Base-by-base conservation (phyloP, 2,113 vertebrate genomes). In the Lagopus muta region DNA sequence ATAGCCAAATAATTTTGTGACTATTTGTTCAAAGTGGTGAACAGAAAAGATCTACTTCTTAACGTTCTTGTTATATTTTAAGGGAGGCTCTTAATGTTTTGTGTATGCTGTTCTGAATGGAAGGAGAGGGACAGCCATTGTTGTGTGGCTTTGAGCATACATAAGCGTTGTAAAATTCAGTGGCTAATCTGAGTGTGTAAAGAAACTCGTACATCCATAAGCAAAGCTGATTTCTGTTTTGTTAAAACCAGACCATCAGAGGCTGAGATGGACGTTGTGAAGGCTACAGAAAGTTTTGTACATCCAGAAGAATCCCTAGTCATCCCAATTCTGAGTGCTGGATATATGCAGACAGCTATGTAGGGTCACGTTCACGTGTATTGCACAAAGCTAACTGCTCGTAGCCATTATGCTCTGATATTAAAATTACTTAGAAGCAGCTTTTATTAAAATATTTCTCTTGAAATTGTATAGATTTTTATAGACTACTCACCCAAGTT, bases 361-460 rank as follows among this genome's bases (percentile, higher is more conserved):
- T 5, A 12, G n/a, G 61, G 14, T 47, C 6, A 67, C 42, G 3
- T 6, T 4, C 45, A 47, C 38, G 11, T 4, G 6, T 57, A 1
- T 3, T 3, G 16, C 0, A 5, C 3, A 11, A 6, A 62, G 45
- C 21, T 28, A 8, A 24, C 8, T 0, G 2, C 32, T 15, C 0
- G 28, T 14, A 19, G 6, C 38, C 10, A 45, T 58, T 16, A 3
- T 21, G 40, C 14, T 57, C 6, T 0, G 12, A 34, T 62, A 22
- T 0, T 40, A 21, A 13, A 14, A 4, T 28, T 22, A 6, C 19
- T 60, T 47, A 70, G 11, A 21, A 48, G 38, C 7, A 80, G 13
- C 5, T 17, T 40, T 43, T 34, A 7, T 50, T 71, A 28, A 82
- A 36, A 62, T 47, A 54, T 57, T 34, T 78, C 11, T 20, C 45